phyloP scores from a whole-genome alignment of 2,113 vertebrate species.

The Ptychochromis oligacanthus region DNA sequence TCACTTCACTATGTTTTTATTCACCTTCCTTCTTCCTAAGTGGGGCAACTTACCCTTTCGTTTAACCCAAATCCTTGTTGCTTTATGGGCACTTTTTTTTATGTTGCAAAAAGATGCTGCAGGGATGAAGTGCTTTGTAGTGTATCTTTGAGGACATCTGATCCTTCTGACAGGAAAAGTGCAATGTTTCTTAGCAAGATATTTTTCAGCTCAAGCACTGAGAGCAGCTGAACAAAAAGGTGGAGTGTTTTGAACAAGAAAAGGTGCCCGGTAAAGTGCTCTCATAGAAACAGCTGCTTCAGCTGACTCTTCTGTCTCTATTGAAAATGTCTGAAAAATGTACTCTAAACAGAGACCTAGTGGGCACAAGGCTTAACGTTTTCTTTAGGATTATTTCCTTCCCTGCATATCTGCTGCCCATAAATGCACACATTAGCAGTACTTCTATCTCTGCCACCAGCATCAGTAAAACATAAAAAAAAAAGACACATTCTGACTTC shows the following conservation, averaged over 20 bases:
- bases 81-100: not conserved
- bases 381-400: slow-evolving; percentile 43
- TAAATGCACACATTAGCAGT: slow-evolving; percentile 15
- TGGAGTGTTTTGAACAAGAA: slow-evolving; percentile 47
- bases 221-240: slow-evolving; percentile 47
- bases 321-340: slow-evolving; percentile 41
- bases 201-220: slow-evolving; percentile 41
- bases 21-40: slow-evolving; percentile 32
- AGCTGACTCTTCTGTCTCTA: slow-evolving; percentile 27
- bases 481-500: slow-evolving; percentile 49
- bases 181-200: slow-evolving; percentile 38
- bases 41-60: slow-evolving; percentile 15
- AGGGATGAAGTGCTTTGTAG: slow-evolving; percentile 22
- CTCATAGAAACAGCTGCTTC: slow-evolving; percentile 58
- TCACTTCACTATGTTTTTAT: slow-evolving; percentile 29
- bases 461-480: slow-evolving; percentile 35
- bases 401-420: slow-evolving; percentile 5
- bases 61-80: slow-evolving; percentile 20
- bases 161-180: slow-evolving; percentile 53
- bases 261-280: slow-evolving; percentile 48
- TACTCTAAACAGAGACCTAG: slow-evolving; percentile 37
- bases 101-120: not conserved
- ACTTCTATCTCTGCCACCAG: slow-evolving; percentile 30
- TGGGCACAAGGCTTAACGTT: slow-evolving; percentile 37
- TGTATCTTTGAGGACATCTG: slow-evolving; percentile 47